A percentile compares a stretch with the other conserved stretches of the same genome.
phyloP scores from a whole-genome alignment of 2,797 vertebrate genomes.

The Micrastur ruficollis region DNA sequence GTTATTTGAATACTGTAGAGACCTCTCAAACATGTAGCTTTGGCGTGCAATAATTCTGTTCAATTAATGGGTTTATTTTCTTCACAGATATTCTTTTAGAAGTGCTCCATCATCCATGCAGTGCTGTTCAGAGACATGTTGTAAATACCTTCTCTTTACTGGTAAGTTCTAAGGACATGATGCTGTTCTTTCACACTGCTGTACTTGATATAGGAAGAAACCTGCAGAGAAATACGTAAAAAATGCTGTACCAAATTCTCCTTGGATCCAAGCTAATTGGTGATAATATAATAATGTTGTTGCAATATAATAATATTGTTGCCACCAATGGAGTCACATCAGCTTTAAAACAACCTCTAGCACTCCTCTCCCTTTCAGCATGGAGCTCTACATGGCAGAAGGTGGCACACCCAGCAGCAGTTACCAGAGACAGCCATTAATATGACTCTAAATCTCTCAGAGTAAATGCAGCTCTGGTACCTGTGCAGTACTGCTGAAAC shows the following conservation, averaged over 20 bases:
- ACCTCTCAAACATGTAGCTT: conserved; percentile 35
- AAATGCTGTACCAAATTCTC: background rate
- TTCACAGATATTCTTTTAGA: conserved; percentile 47
- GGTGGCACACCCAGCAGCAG: background rate
- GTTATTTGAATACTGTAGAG: conserved; percentile 58
- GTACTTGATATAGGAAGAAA: background rate
- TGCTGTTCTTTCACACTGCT: background rate
- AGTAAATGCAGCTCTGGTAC: background rate
- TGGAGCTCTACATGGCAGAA: background rate
- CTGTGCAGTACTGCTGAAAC: background rate
- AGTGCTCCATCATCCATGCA: conserved; percentile 44
- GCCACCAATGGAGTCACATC: background rate
- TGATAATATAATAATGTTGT: background rate
- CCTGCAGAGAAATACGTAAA: background rate
- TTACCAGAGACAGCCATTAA: background rate
- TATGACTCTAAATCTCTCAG: background rate
- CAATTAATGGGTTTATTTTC: conserved; percentile 66
- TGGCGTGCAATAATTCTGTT: conserved; percentile 49
- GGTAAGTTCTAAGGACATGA: background rate
- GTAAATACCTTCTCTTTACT: conserved; percentile 13
- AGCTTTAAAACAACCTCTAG: background rate
- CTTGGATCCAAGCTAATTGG: background rate
- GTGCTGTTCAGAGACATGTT: conserved; percentile 3
- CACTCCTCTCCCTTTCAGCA: background rate
- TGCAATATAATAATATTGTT: background rate